A percentile compares a stretch with the other conserved stretches of the same genome.
phyloP scores from a whole-genome alignment of 1,140 invertebrate genomes.

The Scylla paramamosain region DNA sequence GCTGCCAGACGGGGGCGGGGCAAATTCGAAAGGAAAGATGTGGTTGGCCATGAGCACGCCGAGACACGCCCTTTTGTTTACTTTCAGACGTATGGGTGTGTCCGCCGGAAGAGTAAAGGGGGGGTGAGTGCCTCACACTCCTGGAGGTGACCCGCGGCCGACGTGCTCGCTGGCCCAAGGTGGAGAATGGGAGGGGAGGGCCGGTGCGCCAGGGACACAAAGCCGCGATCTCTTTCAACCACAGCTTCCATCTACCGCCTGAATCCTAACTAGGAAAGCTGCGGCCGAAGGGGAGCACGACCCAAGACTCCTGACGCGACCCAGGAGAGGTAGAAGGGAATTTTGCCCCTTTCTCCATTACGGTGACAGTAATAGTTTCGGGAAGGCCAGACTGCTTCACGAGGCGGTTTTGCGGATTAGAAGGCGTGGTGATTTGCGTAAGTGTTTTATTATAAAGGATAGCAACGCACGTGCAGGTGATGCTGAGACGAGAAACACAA shows the following conservation, averaged over 20 bases:
- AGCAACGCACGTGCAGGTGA: too few species aligned
- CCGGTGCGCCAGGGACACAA: not conserved
- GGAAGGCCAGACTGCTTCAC: slow-evolving; percentile 16
- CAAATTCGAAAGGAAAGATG: slow-evolving; percentile 58
- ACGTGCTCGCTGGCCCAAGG: not conserved
- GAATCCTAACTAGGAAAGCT: not conserved
- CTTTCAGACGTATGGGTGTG: slow-evolving; percentile 4
- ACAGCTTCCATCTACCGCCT: not conserved
- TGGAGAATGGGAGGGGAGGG: not conserved
- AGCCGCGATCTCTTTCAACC: not conserved
- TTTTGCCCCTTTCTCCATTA: slow-evolving; percentile 29
- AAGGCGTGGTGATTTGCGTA: not conserved
- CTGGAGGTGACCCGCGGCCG: not conserved
- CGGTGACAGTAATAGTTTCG: slow-evolving; percentile 28
- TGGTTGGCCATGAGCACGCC: not conserved
- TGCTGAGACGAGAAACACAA: too few species aligned
- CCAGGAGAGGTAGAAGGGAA: not conserved
- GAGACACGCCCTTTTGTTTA: not conserved
- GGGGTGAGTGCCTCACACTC: not conserved
- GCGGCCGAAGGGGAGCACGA: not conserved
- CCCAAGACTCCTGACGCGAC: not conserved
- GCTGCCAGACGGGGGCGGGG: slow-evolving; percentile 62
- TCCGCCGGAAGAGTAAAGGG: not conserved
- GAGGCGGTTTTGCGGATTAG: not conserved
- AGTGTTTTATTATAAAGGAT: not conserved